phyloP scores from a whole-genome alignment of 2,113 vertebrate species.

The Pomatostomus ruficeps region DNA sequence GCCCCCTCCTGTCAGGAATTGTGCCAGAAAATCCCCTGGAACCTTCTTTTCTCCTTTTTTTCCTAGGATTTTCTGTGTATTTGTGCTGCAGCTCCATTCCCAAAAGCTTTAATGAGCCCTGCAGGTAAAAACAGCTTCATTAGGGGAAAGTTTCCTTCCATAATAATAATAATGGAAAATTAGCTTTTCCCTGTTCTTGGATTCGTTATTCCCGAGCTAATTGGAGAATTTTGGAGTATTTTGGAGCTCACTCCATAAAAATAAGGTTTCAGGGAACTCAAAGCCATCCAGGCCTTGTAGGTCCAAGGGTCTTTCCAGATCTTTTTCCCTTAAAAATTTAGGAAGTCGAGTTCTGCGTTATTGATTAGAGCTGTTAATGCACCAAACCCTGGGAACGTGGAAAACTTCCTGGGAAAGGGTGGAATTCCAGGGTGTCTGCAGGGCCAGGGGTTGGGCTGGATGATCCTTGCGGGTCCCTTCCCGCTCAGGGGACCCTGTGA shows the following conservation, averaged over 20 bases:
- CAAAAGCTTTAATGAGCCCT: neutral
- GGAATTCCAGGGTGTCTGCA: neutral
- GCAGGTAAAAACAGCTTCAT: neutral
- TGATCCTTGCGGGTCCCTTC: neutral
- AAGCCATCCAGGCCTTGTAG: neutral
- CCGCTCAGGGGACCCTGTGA: neutral
- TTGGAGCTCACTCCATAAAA: neutral
- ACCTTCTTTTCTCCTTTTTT: neutral
- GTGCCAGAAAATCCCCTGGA: neutral
- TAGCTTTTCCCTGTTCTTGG: neutral
- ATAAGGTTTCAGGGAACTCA: neutral
- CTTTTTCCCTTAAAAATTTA: neutral
- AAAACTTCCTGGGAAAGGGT: rapidly evolving
- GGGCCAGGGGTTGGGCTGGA: neutral
- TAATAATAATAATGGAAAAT: neutral
- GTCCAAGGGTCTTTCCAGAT: neutral
- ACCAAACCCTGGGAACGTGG: neutral
- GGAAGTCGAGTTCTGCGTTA: neutral
- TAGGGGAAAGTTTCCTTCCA: neutral
- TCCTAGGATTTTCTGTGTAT: neutral
- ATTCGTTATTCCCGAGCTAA: neutral
- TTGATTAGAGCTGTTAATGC: neutral
- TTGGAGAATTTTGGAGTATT: neutral
- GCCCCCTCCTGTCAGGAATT: neutral
- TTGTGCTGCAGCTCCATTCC: neutral